These are phyloP conservation scores for Seladonia tumulorum DNA, from an alignment of 2,888 invertebrate genomes.

Conservation along the genomic window DNA sequence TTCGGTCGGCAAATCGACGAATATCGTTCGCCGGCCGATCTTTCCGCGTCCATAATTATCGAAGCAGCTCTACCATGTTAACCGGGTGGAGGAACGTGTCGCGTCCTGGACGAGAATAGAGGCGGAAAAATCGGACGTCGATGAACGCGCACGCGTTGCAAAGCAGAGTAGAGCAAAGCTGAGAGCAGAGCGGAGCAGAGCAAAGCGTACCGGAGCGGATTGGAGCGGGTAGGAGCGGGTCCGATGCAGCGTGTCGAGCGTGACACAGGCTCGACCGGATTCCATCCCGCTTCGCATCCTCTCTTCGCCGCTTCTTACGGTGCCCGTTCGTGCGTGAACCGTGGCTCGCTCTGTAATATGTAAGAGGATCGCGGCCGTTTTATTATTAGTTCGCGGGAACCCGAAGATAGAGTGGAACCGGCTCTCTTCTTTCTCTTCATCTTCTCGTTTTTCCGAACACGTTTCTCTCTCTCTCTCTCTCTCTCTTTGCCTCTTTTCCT, in stretches of 20 bases:
- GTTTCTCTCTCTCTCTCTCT: background rate
- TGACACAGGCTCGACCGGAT: conserved; percentile 73
- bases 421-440: background rate
- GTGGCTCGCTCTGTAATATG: conserved; percentile 61
- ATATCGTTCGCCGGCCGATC: background rate
- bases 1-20: conserved; percentile 23
- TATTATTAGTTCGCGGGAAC: conserved; percentile 72
- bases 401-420: conserved; percentile 29
- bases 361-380: conserved; percentile 70
- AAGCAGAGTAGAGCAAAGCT: background rate
- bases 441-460: background rate
- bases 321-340: conserved; percentile 76
- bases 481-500: no score
- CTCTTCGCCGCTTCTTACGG: conserved; percentile 64
- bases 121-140: conserved; percentile 26
- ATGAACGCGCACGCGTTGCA: conserved; percentile 3
- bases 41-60: conserved; percentile 35
- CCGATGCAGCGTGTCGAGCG: conserved; percentile 63
- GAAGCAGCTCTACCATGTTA: background rate
- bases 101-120: conserved; percentile 11
- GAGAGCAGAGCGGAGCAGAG: background rate
- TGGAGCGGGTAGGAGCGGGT: background rate
- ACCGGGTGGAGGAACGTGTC: background rate
- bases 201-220: background rate
- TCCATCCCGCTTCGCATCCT: conserved; percentile 63